phyloP scores from a whole-genome alignment of 2,113 vertebrate species.

The Axis porcinus region DNA sequence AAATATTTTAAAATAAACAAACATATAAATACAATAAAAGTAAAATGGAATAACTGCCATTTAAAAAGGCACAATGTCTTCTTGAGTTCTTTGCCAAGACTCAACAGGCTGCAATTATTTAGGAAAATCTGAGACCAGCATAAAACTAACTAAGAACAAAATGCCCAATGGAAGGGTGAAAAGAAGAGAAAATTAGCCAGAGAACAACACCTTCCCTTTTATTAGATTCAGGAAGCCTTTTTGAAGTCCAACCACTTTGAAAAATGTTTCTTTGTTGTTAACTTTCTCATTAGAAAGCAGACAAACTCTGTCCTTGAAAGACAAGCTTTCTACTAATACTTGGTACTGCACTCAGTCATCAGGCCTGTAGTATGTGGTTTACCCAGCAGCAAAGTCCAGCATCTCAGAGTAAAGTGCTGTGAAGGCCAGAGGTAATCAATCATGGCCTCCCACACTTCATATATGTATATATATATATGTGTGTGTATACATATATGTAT shows the following conservation, averaged over 20 bases:
- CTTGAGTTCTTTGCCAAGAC: not conserved
- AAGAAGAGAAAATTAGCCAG: not conserved
- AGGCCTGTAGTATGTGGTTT: accelerated
- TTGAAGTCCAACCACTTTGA: not conserved
- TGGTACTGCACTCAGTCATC: not conserved
- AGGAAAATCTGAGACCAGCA: not conserved
- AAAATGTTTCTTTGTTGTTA: not conserved
- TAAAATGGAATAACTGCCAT: not conserved
- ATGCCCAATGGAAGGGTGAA: not conserved
- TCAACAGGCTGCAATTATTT: not conserved
- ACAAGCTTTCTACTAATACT: not conserved
- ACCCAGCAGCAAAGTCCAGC: not conserved
- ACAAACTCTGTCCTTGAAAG: not conserved
- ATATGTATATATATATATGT: not conserved
- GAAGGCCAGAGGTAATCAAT: not conserved
- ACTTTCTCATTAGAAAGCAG: not conserved
- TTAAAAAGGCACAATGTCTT: not conserved
- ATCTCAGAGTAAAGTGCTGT: not conserved
- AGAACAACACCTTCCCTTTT: constrained; percentile 46
- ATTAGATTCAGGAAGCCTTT: constrained; percentile 18
- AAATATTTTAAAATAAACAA: not conserved
- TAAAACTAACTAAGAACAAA: not conserved
- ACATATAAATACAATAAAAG: not conserved
- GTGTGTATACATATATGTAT: too few species aligned
- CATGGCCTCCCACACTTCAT: not conserved